A percentile compares a stretch with the other conserved stretches of the same genome.
phyloP scores from a whole-genome alignment of 1,140 invertebrate species.

The Drosophila melanica region DNA sequence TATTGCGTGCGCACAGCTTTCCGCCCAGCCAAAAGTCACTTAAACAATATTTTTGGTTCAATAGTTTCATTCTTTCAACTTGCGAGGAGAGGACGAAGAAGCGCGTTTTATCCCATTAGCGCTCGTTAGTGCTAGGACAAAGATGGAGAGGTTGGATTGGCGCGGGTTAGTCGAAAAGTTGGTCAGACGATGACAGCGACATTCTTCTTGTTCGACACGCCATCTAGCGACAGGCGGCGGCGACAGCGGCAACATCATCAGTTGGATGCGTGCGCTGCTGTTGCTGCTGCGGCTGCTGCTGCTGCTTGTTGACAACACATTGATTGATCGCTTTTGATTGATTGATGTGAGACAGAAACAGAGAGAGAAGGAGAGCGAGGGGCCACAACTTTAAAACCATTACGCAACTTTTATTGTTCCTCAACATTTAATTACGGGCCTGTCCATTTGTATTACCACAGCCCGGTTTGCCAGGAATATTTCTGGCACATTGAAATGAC shows the following conservation, averaged over 20 bases:
- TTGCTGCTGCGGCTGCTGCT: constrained; percentile 7
- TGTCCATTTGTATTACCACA: constrained; percentile 31
- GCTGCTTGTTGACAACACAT: constrained; percentile 66
- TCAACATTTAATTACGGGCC: constrained; percentile 67
- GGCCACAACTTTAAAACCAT: constrained; percentile 64
- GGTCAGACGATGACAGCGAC: constrained; percentile 52
- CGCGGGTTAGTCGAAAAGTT: constrained; percentile 48
- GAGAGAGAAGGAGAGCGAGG: neutral
- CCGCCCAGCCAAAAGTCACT: constrained; percentile 8
- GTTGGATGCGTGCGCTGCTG: constrained; percentile 50
- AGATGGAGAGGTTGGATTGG: neutral
- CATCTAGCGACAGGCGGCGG: constrained; percentile 65
- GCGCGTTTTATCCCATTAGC: constrained; percentile 55
- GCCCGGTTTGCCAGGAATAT: constrained; percentile 12
- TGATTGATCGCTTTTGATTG: constrained; percentile 80
- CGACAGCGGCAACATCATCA: constrained; percentile 50
- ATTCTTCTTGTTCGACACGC: constrained; percentile 75
- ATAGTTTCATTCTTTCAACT: constrained; percentile 52
- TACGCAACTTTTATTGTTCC: constrained; percentile 74
- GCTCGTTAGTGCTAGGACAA: constrained; percentile 58
- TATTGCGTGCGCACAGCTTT: constrained; percentile 54
- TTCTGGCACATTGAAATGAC: constrained; percentile 52
- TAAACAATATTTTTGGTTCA: constrained; percentile 61
- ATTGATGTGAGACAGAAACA: constrained; percentile 52
- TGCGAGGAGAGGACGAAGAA: neutral